phyloP scores from a whole-genome alignment of 2,888 invertebrate genomes.

The Drosophila seclusa region DNA sequence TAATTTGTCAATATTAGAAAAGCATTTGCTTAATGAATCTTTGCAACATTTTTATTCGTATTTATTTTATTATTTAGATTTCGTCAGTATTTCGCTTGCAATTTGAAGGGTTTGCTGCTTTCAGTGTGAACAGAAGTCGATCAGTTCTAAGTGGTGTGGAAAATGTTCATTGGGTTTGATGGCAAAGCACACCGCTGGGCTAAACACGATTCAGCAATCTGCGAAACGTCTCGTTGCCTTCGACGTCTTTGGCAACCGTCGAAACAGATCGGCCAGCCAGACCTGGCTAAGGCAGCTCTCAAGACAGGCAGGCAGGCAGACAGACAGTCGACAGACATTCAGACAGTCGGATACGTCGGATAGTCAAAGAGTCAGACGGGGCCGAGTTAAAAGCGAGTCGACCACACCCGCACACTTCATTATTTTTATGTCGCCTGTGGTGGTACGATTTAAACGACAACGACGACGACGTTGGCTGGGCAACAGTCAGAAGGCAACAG shows the following conservation, averaged over 20 bases:
- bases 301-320: constrained; percentile 33
- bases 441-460: constrained; percentile 82
- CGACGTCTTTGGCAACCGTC: constrained; percentile 71
- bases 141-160: constrained; percentile 20
- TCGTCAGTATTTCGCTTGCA: neutral
- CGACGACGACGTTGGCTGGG: constrained; percentile 29
- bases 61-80: neutral
- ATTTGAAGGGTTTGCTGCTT: neutral
- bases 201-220: constrained; percentile 77
- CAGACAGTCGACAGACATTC: constrained; percentile 11
- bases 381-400: constrained; percentile 67
- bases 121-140: constrained; percentile 18
- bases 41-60: too few species aligned
- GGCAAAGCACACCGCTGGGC: constrained; percentile 69
- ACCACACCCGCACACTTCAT: constrained; percentile 86
- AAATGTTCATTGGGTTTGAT: constrained; percentile 66
- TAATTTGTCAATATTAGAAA: neutral
- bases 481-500: constrained; percentile 28
- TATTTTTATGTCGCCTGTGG: constrained; percentile 85
- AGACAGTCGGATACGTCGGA: constrained; percentile 18
- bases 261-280: constrained; percentile 72
- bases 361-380: constrained; percentile 26
- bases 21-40: neutral
- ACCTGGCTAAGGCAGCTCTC: constrained; percentile 41
- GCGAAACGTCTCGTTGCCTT: constrained; percentile 71